Conservation (phyloP, 2,797 vertebrate species). For the Cichlasoma orientale region DNA sequence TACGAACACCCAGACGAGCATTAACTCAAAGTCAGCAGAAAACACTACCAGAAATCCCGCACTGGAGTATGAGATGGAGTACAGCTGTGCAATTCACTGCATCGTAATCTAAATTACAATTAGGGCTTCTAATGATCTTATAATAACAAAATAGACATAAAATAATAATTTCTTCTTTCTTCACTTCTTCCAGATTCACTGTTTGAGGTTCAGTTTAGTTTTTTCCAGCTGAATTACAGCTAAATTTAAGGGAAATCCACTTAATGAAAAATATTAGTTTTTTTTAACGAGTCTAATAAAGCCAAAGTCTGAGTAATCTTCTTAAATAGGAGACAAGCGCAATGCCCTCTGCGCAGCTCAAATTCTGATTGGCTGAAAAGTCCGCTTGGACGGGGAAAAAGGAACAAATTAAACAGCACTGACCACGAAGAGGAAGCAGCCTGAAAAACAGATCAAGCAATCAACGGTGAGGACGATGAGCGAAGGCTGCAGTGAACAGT, state of each 20-base stretch:
- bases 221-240: fast-evolving
- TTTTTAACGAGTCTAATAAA: neutral
- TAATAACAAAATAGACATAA: neutral
- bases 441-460: neutral
- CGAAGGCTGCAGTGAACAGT: neutral
- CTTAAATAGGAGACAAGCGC: neutral
- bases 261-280: neutral
- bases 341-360: neutral
- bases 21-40: neutral
- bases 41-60: neutral
- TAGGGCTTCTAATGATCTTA: neutral
- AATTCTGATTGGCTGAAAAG: neutral
- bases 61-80: too few species aligned
- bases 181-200: neutral
- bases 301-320: neutral
- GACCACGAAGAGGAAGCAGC: neutral
- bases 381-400: neutral
- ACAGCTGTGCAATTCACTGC: too few species aligned
- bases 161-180: neutral
- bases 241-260: neutral
- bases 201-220: neutral
- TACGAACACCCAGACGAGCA: neutral
- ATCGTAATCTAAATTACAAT: fast-evolving
- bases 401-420: neutral
- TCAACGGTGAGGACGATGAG: neutral